These are phyloP conservation scores for Megaceryle alcyon DNA, from an alignment of 2,797 vertebrate genomes.

Conservation along the genomic window DNA sequence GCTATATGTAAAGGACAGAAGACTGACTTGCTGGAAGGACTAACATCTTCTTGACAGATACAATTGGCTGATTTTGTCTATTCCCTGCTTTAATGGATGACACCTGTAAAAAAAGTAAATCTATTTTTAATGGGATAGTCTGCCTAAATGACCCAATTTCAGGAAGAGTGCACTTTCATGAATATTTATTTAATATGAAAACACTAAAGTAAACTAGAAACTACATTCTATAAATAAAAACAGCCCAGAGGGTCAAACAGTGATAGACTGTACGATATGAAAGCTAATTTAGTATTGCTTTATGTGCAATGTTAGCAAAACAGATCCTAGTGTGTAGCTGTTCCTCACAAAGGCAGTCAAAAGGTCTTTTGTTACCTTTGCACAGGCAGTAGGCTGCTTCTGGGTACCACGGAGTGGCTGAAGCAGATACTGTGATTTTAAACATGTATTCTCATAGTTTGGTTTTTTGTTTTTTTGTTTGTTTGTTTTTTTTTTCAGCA, in stretches of 20 bases:
- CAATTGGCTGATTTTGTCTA: constrained; percentile 56
- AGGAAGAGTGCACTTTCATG: constrained; percentile 80
- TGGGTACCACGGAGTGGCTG: not conserved
- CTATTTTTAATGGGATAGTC: constrained; percentile 81
- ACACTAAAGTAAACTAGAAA: constrained; percentile 68
- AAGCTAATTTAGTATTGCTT: constrained; percentile 66
- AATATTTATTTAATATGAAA: constrained; percentile 81
- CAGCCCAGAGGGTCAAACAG: constrained; percentile 62
- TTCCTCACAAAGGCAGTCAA: not conserved
- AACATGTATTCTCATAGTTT: not conserved
- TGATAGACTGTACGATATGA: constrained; percentile 70
- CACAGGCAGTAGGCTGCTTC: not conserved
- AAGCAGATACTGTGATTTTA: not conserved
- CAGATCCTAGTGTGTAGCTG: not conserved
- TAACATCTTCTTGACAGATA: constrained; percentile 54
- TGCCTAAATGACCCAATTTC: constrained; percentile 81
- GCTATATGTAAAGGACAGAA: constrained; percentile 44
- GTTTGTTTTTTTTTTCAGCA: no score
- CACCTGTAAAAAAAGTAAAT: constrained; percentile 77
- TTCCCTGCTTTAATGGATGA: constrained; percentile 57
- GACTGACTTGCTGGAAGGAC: constrained; percentile 41
- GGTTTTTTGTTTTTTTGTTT: no score
- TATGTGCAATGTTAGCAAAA: constrained; percentile 27
- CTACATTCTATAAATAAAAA: constrained; percentile 69
- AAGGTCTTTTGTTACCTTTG: constrained; percentile 27